Percentiles rank a stretch among this genome's conserved stretches.
These are phyloP conservation scores for Pangasius djambal DNA, from an alignment of 2,797 vertebrate species.

Conservation along the genomic window DNA sequence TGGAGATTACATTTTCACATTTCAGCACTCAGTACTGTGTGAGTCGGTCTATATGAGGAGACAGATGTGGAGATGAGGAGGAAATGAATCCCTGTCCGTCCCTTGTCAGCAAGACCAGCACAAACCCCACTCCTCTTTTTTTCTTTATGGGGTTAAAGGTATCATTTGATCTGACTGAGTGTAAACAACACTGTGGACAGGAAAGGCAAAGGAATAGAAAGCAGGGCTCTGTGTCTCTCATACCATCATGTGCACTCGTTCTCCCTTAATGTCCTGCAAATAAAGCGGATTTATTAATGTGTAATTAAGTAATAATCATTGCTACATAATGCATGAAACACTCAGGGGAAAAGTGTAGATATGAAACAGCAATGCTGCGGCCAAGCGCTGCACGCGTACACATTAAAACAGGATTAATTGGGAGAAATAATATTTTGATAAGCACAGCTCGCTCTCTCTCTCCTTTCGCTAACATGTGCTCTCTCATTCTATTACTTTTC, in stretches of 20 bases:
- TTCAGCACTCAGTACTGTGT: not conserved
- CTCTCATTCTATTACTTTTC: constrained; percentile 56
- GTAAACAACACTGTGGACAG: constrained; percentile 63
- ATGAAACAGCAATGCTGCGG: constrained; percentile 68
- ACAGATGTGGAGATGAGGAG: constrained; percentile 39
- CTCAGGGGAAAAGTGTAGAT: constrained; percentile 73
- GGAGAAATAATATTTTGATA: constrained; percentile 84
- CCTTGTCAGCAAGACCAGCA: constrained; percentile 46
- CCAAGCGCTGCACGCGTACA: constrained; percentile 71
- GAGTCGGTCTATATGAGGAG: not conserved
- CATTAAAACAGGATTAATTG: constrained; percentile 84
- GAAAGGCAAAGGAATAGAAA: constrained; percentile 35
- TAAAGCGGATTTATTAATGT: constrained; percentile 86
- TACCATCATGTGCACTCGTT: constrained; percentile 76
- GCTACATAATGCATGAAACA: constrained; percentile 84
- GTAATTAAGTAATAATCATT: constrained; percentile 88
- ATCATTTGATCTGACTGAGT: constrained; percentile 63
- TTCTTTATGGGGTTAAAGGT: constrained; percentile 60
- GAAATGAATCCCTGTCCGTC: constrained; percentile 63
- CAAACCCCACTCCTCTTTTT: constrained; percentile 34
- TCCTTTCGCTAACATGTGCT: constrained; percentile 47
- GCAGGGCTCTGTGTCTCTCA: constrained; percentile 59
- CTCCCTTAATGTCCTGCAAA: constrained; percentile 85
- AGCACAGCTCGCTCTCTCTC: constrained; percentile 65
- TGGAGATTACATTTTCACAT: not conserved